These are phyloP conservation scores for Psilanteris sp. DNA, from an alignment of 1,140 invertebrate genomes.

Conservation along the genomic window DNA sequence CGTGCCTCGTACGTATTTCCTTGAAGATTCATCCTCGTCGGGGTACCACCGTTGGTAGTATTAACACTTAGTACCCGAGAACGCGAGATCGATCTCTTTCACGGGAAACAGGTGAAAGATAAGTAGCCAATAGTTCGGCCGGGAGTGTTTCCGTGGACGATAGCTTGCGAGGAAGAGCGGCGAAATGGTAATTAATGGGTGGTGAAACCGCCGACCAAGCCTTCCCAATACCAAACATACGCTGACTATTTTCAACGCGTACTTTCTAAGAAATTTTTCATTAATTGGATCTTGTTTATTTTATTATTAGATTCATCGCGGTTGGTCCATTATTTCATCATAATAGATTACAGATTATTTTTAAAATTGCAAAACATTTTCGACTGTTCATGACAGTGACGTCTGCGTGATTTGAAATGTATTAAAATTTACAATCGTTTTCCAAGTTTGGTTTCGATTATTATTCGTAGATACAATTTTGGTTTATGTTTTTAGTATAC, in stretches of 20 bases:
- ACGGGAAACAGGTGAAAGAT: constrained; percentile 59
- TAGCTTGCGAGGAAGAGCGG: constrained; percentile 42
- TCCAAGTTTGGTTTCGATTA: no score
- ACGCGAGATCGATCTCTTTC: constrained; percentile 59
- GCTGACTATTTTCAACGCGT: constrained; percentile 3
- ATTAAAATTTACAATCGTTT: no score
- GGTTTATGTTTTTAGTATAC: no score
- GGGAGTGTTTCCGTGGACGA: constrained; percentile 50
- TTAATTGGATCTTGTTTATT: constrained; percentile 9
- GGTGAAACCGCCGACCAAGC: constrained; percentile 21
- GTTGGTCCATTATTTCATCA: no score
- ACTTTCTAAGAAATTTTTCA: constrained; percentile 13
- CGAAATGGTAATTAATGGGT: constrained; percentile 53
- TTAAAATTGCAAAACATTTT: no score
- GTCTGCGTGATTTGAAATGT: no score
- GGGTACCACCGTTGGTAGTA: constrained; percentile 30
- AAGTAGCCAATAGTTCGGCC: constrained; percentile 46
- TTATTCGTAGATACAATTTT: no score
- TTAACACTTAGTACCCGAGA: constrained; percentile 41
- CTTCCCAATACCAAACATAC: constrained; percentile 22
- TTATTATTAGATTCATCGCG: neutral
- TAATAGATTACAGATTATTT: no score
- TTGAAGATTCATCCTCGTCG: constrained; percentile 53
- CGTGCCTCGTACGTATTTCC: constrained; percentile 43
- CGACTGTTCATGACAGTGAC: no score